Percentiles rank a stretch among this genome's conserved stretches.
These are phyloP conservation scores for Toxotes lorentzi DNA, from an alignment of 2,797 vertebrate species.

Conservation along the genomic window DNA sequence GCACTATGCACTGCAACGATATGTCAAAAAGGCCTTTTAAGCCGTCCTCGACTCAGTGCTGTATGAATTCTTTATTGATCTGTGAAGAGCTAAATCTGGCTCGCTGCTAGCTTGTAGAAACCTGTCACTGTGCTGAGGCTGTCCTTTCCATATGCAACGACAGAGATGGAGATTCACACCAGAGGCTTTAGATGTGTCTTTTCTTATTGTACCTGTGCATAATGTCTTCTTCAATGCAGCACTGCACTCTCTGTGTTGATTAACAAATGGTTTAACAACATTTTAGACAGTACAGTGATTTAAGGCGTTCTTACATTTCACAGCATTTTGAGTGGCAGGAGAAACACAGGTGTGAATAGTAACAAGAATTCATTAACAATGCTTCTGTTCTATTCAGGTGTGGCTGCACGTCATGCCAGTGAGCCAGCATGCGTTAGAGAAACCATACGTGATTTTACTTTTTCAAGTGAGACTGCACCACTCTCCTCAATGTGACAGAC, in stretches of 20 bases:
- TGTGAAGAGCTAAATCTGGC: slow-evolving; percentile 54
- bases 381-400: background rate
- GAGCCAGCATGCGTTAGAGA: too few species aligned
- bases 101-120: slow-evolving; percentile 38
- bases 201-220: background rate
- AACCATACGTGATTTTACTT: too few species aligned
- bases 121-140: slow-evolving; percentile 1
- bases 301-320: too few species aligned
- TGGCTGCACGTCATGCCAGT: too few species aligned
- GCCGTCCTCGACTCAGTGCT: slow-evolving; percentile 27
- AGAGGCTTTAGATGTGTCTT: background rate
- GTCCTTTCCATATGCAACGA: slow-evolving; percentile 11
- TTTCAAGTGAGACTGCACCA: background rate
- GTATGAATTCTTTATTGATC: slow-evolving; percentile 71
- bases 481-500: too few species aligned
- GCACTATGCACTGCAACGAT: slow-evolving; percentile 50
- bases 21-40: slow-evolving; percentile 56
- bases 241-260: background rate
- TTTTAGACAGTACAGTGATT: too few species aligned
- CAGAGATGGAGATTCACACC: slow-evolving; percentile 6
- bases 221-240: background rate
- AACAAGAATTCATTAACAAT: background rate
- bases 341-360: too few species aligned
- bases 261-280: background rate
- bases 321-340: too few species aligned